Percentiles rank a stretch among this genome's conserved stretches.
phyloP scores from a whole-genome alignment of 2,113 vertebrate genomes.

The Cheirogaleus medius region DNA sequence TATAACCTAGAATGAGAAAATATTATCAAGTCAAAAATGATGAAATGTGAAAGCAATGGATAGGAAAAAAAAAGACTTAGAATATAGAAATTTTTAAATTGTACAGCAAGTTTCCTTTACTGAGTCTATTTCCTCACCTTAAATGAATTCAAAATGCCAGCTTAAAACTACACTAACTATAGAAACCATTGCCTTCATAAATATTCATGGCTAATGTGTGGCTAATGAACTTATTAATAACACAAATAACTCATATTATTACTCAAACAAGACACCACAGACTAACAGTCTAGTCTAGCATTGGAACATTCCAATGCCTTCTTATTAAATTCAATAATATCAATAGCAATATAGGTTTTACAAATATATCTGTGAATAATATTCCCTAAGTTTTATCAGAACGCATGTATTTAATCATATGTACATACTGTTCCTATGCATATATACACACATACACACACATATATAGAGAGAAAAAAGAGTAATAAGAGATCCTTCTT shows the following conservation, averaged over 20 bases:
- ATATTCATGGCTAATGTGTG: not conserved
- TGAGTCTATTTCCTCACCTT: slow-evolving; percentile 40
- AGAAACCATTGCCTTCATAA: not conserved
- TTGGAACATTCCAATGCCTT: not conserved
- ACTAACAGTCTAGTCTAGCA: not conserved
- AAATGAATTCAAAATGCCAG: slow-evolving; percentile 22
- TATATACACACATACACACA: not conserved
- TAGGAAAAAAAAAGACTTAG: not conserved
- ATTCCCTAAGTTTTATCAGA: not conserved
- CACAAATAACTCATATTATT: not conserved
- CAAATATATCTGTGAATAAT: not conserved
- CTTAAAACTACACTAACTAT: not conserved
- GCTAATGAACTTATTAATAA: not conserved
- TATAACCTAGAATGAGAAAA: slow-evolving; percentile 47
- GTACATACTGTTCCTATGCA: not conserved
- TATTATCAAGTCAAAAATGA: not conserved
- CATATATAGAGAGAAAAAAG: rapidly evolving
- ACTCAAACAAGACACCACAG: not conserved
- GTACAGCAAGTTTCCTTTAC: not conserved
- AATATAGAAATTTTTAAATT: not conserved
- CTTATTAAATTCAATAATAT: not conserved
- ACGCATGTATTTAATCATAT: not conserved
- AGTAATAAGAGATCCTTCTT: not conserved
- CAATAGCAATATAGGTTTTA: not conserved
- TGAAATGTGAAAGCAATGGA: not conserved